Evolutionary conservation across 2,797 vertebrate species (phyloP).

Genomic region (Enoplosus armatus): DNA sequence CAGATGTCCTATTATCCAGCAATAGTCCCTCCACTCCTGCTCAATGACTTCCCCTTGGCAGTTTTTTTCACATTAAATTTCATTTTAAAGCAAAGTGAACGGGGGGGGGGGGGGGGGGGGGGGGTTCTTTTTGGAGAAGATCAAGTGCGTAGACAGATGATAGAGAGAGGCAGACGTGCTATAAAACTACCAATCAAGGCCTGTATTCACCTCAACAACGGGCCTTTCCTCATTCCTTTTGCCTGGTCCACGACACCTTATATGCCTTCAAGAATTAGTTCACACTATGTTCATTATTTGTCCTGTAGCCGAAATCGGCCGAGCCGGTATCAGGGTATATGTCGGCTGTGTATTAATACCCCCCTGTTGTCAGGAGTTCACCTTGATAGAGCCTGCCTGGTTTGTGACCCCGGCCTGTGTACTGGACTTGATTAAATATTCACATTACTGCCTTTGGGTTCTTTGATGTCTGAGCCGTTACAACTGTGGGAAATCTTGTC

Average conservation of each 20-base stretch:
- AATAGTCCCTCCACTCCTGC: conserved; percentile 34
- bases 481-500: no score
- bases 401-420: no score
- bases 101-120: no score
- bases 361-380: no score
- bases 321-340: background rate
- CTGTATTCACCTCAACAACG: background rate
- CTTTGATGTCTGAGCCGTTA: no score
- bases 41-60: conserved; percentile 55
- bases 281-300: background rate
- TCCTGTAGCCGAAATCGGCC: background rate
- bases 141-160: background rate
- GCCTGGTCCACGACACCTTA: background rate
- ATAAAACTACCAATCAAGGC: background rate
- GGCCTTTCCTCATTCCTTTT: background rate
- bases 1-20: conserved; percentile 69
- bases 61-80: background rate
- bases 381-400: no score
- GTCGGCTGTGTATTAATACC: no score
- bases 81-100: conserved; percentile 3
- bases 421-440: no score
- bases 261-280: background rate
- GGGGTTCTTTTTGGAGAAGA: no score
- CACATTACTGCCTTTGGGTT: no score
- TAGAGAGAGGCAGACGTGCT: background rate